Evolutionary conservation across 1,140 invertebrate genomes (phyloP), one percentile per base, ranked within the genome.

Genomic region (Cyphomyrmex costatus): DNA sequence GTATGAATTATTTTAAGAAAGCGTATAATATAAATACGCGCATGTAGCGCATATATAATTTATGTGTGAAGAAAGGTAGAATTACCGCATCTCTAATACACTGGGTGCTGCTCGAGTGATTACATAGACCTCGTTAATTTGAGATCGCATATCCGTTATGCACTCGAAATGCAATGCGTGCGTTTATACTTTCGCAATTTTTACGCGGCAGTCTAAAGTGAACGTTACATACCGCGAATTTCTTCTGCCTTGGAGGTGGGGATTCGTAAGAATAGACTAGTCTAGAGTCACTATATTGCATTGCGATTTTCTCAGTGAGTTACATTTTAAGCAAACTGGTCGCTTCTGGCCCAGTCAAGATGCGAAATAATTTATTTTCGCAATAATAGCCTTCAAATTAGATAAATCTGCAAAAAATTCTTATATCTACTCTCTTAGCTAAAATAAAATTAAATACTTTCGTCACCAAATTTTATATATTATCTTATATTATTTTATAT

Each of bases 91-190:
- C 61, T 61, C 61, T 61, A 60, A 86, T 84, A 33, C 30, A 14
- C 12, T 58, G 12, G 51, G 61, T 36, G 46, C 63, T 68, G 78
- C 33, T 66, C 77, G 82, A 80, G 46, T 87, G 51, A 86, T 83
- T 77, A 56, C 68, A 58, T 86, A 90, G 77, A 90, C 89, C 83
- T 90, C 73, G 27, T 90, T 90, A 74, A 88, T 90, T 86, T 51
- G 78, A 86, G 78, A 88, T 79, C 83, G 89, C 51, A 70, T 49
- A 88, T 86, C 89, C 89, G 89, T 88, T 90, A 88, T 68, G 82
- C 21, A 27, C 56, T 88, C 42, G 33, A 88, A 90, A 90, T 74
- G 53, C 65, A 79, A 46, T n/a, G 19, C 53, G 60, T 71, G 36
- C 51, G 2, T 68, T 90, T 79, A 30, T 79, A 86, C 73, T 86